Evolutionary conservation across 2,797 vertebrate species (phyloP), one percentile per base, ranked within the genome.

Genomic region (Crenuchus spilurus): DNA sequence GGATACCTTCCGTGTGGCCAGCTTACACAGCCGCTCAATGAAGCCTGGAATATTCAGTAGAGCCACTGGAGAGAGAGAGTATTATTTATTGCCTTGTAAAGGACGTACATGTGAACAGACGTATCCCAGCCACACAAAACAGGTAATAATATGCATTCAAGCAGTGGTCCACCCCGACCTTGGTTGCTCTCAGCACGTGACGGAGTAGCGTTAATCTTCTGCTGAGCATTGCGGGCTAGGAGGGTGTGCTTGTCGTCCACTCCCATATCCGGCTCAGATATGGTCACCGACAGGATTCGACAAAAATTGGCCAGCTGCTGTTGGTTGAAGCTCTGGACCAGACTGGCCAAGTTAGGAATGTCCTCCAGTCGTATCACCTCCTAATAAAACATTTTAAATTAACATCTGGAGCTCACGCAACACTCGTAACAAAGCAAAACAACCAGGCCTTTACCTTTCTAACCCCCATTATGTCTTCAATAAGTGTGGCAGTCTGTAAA

Each of bases 251-350:
- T 99, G 90, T 99, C 98, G 48, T 99, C 97, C 1, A 95, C 96
- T 31, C 96, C 96, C 0, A 96, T 92, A 62, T 99, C 98, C 0
- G 97, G 96, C 80, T 99, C 97, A 0, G 98, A 99, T 88, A 99
- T 98, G 30, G 96, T 98, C 87, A 99, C 96, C 0, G 98, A 98
- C 18, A 99, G 92, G 86, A 99, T 99, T 81, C 98, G 94, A 86
- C 98, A 99, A 91, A 99, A 99, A 91, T 98, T 99, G 39, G 98
- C 97, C 70, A 99, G 93, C 85, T 99, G 98, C 80, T 99, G 97
- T 84, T 99, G 98, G 89, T 99, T 96, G 30, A 99, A 99, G 85
- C 95, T 98, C 86, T 97, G 97, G 44, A 99, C 96, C 71, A 99
- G 92, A 74, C 91, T 94, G 0, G 92, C 93, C 65, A 99, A 91